Percentiles rank a stretch among this genome's conserved stretches.
phyloP scores from a whole-genome alignment of 1,140 invertebrate genomes.

The Condylostylus longicornis region DNA sequence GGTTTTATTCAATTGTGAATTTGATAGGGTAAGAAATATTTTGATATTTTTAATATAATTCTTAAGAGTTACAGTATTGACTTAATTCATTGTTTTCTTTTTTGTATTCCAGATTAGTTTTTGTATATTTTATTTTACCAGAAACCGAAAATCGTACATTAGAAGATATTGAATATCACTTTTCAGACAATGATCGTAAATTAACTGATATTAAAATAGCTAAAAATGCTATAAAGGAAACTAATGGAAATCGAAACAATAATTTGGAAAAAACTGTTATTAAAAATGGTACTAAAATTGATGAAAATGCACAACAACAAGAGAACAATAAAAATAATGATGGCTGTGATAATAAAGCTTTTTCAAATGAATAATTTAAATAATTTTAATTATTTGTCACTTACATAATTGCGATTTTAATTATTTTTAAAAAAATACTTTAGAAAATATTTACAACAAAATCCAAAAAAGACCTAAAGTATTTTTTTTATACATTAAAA shows the following conservation, averaged over 20 bases:
- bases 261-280: background rate
- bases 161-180: conserved; percentile 51
- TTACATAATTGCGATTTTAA: background rate
- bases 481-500: no score
- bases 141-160: conserved; percentile 65
- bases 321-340: background rate
- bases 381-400: background rate
- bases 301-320: background rate
- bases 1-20: conserved; percentile 43
- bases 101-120: conserved; percentile 20
- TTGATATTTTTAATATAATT: background rate
- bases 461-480: no score
- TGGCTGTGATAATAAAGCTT: conserved; percentile 6
- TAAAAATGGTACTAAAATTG: background rate
- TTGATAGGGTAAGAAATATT: conserved; percentile 36
- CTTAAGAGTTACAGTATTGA: background rate
- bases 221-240: background rate
- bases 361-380: background rate
- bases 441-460: background rate
- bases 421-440: background rate
- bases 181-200: conserved; percentile 32
- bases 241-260: background rate
- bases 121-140: conserved; percentile 53
- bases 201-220: conserved; percentile 6
- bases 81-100: background rate